Base-by-base conservation (phyloP, 2,888 invertebrate genomes). In the Drosophila kokeensis region DNA sequence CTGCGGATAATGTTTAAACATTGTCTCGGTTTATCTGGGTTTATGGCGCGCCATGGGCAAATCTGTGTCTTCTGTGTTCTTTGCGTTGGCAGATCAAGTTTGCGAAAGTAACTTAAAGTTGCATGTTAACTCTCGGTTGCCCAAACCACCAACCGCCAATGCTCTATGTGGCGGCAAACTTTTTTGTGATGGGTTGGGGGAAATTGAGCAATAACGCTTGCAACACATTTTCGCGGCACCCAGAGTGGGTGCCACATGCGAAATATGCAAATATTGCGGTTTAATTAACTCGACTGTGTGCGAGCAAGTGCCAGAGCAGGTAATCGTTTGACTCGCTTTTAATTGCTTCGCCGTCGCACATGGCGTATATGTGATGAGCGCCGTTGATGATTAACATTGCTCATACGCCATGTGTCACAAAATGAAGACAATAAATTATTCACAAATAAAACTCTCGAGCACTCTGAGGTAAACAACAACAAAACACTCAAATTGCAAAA, bases 211-310 rank as follows among this genome's bases (percentile, higher is more conserved):
- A 86, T 86, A 86, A 86, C 86, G 70, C 82, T 86, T 86, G 69
- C 82, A 80, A 77, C 74, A 80, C 70, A 77, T 68, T 75, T 71
- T 57, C 60, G 49, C 27, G 49, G 27, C 15, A 38, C 54, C 11
- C 36, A 55, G 27, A 48, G 53, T 27, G 21, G 52, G 13, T 57
- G 66, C 60, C 83, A 76, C 73, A 61, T 79, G 87, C 54, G 61
- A 78, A 88, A 81, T 83, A 88, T 87, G 86, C 80, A 83, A 87
- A 87, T 90, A 90, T 90, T 83, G 90, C 84, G 89, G 89, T 88
- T 87, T 87, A 87, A 87, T 87, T 90, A 87, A 90, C 69, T 87
- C 76, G 71, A 67, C 79, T 65, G 54, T 36, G n/a, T 54, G 54
- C 27, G 54, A 15, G 69, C 62, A 53, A 63, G 62, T 63, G 69